Evolutionary conservation across 2,888 invertebrate species (phyloP), one percentile per base, ranked within the genome.

Genomic region (Piscicola geometra): DNA sequence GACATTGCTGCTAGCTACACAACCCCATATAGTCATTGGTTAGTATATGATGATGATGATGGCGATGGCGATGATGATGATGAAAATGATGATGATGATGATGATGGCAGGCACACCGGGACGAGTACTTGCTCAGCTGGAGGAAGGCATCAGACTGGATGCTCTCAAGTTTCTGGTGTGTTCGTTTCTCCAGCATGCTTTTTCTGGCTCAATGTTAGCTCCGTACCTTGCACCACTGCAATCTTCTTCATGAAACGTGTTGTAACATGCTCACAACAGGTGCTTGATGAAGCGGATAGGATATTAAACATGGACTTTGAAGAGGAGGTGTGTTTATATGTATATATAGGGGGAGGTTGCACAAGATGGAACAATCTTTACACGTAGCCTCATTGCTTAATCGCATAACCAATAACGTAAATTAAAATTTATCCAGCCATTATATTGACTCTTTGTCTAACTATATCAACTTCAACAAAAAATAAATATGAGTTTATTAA

Each of bases 281-380:
- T 80, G 0, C 95, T 99, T 95, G 99, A 99, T 82, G 99, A 99
- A 89, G 99, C 99, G 0, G 99, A 99, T 86, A 89, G 98, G 80
- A 99, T 99, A 81, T 88, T 99, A 1, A 98, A 98, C 85, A 94
- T 97, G 95, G 99, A 99, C 84, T 99, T 99, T 84, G 98, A 98
- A 87, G 91, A 92, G 18, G 99, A 99, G 87, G 91, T 97, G 33
- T 60, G 75, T 52, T 5, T 25, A 5, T 5, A 56, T 56, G 60
- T 25, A 35, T 41, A 15, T 41, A 15, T 41, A 15, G 5, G 41
- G 5, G 41, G n/a, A 25, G 15, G 32, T 64, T n/a, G n/a, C n/a
- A n/a, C n/a, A n/a, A n/a, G n/a, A n/a, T n/a, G n/a, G n/a, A n/a
- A n/a, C n/a, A n/a, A n/a, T n/a, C n/a, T n/a, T n/a, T n/a, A n/a